These are phyloP conservation scores for Notospermus geniculatus DNA, from an alignment of 1,140 invertebrate species.

Conservation along the genomic window DNA sequence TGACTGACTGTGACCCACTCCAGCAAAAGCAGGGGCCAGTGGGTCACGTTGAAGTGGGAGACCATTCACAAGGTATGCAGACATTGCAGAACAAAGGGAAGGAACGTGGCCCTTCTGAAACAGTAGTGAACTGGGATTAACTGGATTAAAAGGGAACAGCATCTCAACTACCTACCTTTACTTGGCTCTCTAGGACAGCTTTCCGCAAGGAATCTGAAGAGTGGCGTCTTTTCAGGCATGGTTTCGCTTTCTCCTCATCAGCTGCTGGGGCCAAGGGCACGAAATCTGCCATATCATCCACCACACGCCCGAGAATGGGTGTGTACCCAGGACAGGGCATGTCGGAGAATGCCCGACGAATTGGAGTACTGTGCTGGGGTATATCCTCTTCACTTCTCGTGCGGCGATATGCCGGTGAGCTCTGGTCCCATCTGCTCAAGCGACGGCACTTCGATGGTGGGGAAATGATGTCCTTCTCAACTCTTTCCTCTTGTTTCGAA, in stretches of 20 bases:
- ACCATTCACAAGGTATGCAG: too few species aligned
- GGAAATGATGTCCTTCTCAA: slow-evolving; percentile 8
- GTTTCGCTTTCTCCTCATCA: not conserved
- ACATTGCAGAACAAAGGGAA: too few species aligned
- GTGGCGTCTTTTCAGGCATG: too few species aligned
- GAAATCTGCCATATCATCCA: not conserved
- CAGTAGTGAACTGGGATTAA: too few species aligned
- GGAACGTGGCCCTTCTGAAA: too few species aligned
- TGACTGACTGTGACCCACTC: too few species aligned
- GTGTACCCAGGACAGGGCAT: not conserved
- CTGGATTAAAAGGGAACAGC: too few species aligned
- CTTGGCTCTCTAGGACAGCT: not conserved
- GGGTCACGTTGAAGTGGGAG: too few species aligned
- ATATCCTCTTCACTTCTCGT: slow-evolving; percentile 8
- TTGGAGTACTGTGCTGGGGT: slow-evolving; percentile 7
- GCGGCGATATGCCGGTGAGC: not conserved
- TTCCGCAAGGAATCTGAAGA: not conserved
- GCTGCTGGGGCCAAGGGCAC: not conserved
- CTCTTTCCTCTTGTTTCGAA: not conserved
- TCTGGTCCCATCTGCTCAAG: slow-evolving; percentile 13
- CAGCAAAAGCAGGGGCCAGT: too few species aligned
- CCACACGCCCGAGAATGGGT: not conserved
- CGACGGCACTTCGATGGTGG: slow-evolving; percentile 1
- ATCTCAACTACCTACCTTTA: not conserved
- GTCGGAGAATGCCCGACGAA: slow-evolving; percentile 1